A percentile compares a stretch with the other conserved stretches of the same genome.
Conservation (phyloP, 1,140 invertebrate species). For the Pteromalus puparum region DNA sequence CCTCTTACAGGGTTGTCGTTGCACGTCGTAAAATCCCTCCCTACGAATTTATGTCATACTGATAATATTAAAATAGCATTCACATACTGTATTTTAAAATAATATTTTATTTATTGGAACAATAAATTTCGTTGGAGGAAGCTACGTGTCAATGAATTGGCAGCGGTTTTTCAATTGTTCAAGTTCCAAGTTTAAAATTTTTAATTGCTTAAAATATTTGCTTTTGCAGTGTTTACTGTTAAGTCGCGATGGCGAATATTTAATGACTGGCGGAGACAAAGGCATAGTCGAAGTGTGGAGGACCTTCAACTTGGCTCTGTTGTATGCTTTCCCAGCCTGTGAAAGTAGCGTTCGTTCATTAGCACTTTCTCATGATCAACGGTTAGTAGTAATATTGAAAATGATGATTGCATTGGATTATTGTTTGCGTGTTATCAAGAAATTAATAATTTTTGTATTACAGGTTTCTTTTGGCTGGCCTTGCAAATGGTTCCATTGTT, state of each 20-base stretch:
- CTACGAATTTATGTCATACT: too few relatives aligned
- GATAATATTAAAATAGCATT: too few relatives aligned
- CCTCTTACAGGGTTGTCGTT: too few relatives aligned
- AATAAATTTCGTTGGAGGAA: too few relatives aligned
- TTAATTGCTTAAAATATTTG: conserved; percentile 34
- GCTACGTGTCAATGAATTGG: too few relatives aligned
- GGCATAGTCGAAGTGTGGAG: conserved; percentile 99
- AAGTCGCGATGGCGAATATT: conserved; percentile 98
- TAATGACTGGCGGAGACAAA: conserved; percentile 96
- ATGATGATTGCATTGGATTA: not conserved
- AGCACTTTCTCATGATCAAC: conserved; percentile 97
- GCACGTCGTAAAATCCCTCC: too few relatives aligned
- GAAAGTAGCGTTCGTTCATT: conserved; percentile 95
- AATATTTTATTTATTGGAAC: too few relatives aligned
- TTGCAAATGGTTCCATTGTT: conserved; percentile 97
- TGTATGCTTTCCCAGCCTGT: conserved; percentile 98
- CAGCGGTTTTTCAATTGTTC: too few relatives aligned
- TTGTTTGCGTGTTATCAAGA: not conserved
- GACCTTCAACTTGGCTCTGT: conserved; percentile 95
- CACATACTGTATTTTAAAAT: too few relatives aligned
- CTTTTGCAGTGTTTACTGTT: conserved; percentile 89
- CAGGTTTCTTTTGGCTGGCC: conserved; percentile 96
- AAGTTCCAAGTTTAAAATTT: too few relatives aligned
- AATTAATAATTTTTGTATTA: conserved; percentile 20
- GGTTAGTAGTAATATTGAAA: conserved; percentile 80